Base-by-base conservation (phyloP, 2,797 vertebrate genomes). In the Phylloscopus collybita region DNA sequence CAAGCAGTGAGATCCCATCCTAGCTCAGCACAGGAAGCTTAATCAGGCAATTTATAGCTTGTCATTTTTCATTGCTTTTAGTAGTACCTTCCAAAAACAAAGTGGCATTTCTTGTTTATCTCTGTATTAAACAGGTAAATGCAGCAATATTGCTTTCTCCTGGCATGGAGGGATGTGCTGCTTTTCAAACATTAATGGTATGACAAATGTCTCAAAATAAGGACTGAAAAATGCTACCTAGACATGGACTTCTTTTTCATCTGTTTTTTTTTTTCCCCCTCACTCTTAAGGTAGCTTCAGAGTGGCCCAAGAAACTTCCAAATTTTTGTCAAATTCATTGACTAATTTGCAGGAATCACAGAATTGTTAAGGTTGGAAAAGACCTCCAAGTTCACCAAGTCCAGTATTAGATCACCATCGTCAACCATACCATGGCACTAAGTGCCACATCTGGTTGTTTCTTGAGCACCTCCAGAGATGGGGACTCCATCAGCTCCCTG, bases 11-110 rank as follows among this genome's bases (percentile, higher is more conserved):
- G 62, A 59, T 66, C 5, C 14, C 36, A 73, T 79, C 36, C 51
- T 72, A 71, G 25, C 62, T 81, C 26, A 42, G 66, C 66, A 26
- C 47, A 84, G 72, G 16, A 70, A n/a, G 47, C 32, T 93, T 93
- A 93, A 94, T 60, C 65, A 88, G 18, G n/a, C 21, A 92, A 84
- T 95, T 72, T 88, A 70, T n/a, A 81, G 66, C 42, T 83, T 92
- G 87, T 88, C 73, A 94, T 94, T 95, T 96, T 94, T 76, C 80
- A 88, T 90, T 84, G 86, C 40, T 72, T 79, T 95, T 86, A 76
- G 40, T 67, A 62, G 40, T 49, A 70, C 23, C 59, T 79, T 92
- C 70, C 49, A 88, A 88, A 95, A 90, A 3, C n/a, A 38, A 79
- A 62, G 27, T 81, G 92, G 38, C 13, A 34, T 22, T 90, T 92